Conservation (phyloP, 1,140 invertebrate species). For the Cyclargus thomasi region DNA sequence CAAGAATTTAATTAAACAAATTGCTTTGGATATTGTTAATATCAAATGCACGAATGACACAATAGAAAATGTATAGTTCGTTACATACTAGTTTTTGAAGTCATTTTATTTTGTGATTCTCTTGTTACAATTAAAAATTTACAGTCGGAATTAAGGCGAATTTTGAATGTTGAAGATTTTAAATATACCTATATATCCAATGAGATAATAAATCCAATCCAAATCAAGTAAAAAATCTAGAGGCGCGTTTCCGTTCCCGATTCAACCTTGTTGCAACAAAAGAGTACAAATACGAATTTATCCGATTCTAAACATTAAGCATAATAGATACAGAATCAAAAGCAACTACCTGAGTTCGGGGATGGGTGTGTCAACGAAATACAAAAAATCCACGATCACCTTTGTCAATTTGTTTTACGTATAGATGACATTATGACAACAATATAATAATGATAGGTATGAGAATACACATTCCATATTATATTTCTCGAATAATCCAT, state of each 20-base stretch:
- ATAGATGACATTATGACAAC: slow-evolving; percentile 14
- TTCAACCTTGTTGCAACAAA: background rate
- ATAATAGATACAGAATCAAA: background rate
- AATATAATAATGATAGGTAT: slow-evolving; percentile 11
- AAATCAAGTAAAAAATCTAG: background rate
- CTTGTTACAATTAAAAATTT: too few relatives aligned
- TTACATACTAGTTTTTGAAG: too few relatives aligned
- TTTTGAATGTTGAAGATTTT: too few relatives aligned
- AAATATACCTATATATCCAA: too few relatives aligned
- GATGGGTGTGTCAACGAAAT: background rate
- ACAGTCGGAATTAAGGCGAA: too few relatives aligned
- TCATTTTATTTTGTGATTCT: too few relatives aligned
- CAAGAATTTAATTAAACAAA: too few relatives aligned
- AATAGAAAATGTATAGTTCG: too few relatives aligned
- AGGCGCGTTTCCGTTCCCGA: background rate
- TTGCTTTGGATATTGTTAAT: too few relatives aligned
- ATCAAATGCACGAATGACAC: too few relatives aligned
- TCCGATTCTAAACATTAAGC: background rate
- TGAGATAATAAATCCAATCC: too few relatives aligned
- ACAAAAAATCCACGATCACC: slow-evolving; percentile 8
- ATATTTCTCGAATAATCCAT: background rate
- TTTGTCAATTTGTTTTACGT: slow-evolving; percentile 14
- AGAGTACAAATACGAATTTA: slow-evolving; percentile 6
- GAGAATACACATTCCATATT: background rate
- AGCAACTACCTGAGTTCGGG: background rate